Evolutionary conservation across 2,888 invertebrate genomes (phyloP), one percentile per base, ranked within the genome.

Genomic region (Syritta pipiens): DNA sequence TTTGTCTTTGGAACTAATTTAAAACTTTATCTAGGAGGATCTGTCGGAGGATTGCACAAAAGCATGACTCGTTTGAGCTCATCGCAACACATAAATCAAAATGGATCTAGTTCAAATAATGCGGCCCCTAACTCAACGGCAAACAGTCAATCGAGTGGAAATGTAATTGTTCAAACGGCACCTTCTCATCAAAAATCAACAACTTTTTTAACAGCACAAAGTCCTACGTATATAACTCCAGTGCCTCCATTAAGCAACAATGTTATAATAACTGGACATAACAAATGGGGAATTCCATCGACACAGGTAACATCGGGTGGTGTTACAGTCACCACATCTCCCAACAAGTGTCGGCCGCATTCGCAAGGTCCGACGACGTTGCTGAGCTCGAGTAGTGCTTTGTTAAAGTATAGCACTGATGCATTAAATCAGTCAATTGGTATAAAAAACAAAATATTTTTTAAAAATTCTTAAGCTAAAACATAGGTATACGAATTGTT

Each of bases 31-130:
- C 19, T 51, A 81, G 83, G 82, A 30, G 94, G 94, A 10, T 94
- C 94, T 0, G 93, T 94, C 9, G 94, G 94, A 5, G 95, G 94
- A 0, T 90, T 95, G 3, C 94, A 95, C 86, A 95, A 94, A 86
- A 95, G 95, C 86, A 94, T 95, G 94, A 95, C 95, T 5, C 91
- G 94, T 32, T 87, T 95, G 74, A 94, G 94, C 75, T 94, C 94
- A 9, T 94, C 94, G 35, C 94, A 95, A 85, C 93, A 93, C 86
- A 94, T 94, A 83, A 93, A 94, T 85, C 90, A 90, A 67, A 91
- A 90, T n/a, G 90, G 90, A 57, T 84, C 86, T n/a, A 86, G 83
- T 67, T 84, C 84, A 17, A 84, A 84, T 55, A 84, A 81, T 44
- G 81, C 81, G 75, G 62, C 62, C 3, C 35, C 51, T 14, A 74